Evolutionary conservation across 1,140 invertebrate genomes (phyloP).

Genomic region (Ptiloglossa arizonensis): DNA sequence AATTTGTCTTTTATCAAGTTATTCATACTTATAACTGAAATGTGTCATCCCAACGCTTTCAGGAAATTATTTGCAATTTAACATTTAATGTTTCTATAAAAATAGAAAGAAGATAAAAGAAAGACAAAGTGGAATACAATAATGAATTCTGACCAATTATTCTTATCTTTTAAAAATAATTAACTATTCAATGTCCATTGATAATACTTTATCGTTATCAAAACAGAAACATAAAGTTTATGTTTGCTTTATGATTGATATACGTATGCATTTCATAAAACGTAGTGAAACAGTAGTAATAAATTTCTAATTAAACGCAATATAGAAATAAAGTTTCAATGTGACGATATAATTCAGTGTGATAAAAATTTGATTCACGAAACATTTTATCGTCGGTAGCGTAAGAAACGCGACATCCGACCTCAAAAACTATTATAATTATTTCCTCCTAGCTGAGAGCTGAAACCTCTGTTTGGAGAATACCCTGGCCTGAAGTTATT

Average conservation of each 20-base stretch:
- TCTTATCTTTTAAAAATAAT: background rate
- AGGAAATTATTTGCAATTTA: constrained; percentile 12
- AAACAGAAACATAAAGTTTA: constrained; percentile 41
- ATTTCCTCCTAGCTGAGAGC: constrained; percentile 79
- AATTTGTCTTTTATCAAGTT: constrained; percentile 20
- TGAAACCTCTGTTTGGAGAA: constrained; percentile 79
- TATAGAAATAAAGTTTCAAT: constrained; percentile 14
- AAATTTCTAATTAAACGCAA: constrained; percentile 1
- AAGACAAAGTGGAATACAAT: background rate
- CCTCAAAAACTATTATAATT: constrained; percentile 81
- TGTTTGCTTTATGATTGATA: constrained; percentile 22
- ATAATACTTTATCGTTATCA: constrained; percentile 6
- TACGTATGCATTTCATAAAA: background rate
- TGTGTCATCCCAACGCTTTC: background rate
- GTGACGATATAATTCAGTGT: constrained; percentile 27
- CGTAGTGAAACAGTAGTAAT: constrained; percentile 25
- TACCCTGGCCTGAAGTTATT: constrained; percentile 80
- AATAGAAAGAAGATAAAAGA: constrained; percentile 10
- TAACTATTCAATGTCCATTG: background rate
- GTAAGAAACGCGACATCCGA: constrained; percentile 58
- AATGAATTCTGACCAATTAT: background rate
- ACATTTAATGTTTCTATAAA: constrained; percentile 2
- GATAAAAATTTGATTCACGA: constrained; percentile 49
- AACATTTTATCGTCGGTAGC: constrained; percentile 45
- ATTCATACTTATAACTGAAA: constrained; percentile 9